These are phyloP conservation scores for Trachops cirrhosus DNA, from an alignment of 2,797 vertebrate species.

Conservation along the genomic window DNA sequence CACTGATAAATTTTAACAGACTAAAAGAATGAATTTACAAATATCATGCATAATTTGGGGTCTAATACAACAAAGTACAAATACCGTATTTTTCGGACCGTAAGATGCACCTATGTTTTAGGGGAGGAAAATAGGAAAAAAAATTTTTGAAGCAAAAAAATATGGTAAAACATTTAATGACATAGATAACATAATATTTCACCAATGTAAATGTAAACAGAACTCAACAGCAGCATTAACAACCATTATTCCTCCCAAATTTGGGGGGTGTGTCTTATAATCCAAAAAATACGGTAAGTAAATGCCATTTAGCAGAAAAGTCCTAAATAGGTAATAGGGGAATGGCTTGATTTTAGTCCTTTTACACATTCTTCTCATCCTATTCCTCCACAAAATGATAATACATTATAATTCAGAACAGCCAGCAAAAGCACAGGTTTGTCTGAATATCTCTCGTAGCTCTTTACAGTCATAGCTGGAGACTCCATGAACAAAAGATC, in stretches of 20 bases:
- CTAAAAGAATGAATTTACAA: not conserved
- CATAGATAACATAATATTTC: too few relatives aligned
- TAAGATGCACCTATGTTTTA: too few relatives aligned
- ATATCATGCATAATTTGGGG: not conserved
- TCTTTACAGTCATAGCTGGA: not conserved
- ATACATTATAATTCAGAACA: not conserved
- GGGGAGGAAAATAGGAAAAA: too few relatives aligned
- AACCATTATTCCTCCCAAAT: too few relatives aligned
- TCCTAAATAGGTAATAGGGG: not conserved
- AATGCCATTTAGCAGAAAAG: not conserved
- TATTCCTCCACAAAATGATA: not conserved
- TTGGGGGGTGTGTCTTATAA: too few relatives aligned
- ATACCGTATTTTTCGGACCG: not conserved
- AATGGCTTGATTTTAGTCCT: not conserved
- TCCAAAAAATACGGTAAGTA: not conserved
- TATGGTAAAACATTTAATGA: too few relatives aligned
- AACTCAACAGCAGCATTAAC: too few relatives aligned
- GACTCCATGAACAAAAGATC: not conserved
- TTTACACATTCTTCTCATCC: not conserved
- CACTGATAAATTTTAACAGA: not conserved
- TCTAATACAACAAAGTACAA: not conserved
- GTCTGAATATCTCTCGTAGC: not conserved
- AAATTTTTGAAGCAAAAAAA: too few relatives aligned
- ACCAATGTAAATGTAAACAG: too few relatives aligned
- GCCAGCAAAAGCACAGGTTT: not conserved